Base-by-base conservation (phyloP, 2,888 invertebrate genomes). In the Cerceris ruficornis region DNA sequence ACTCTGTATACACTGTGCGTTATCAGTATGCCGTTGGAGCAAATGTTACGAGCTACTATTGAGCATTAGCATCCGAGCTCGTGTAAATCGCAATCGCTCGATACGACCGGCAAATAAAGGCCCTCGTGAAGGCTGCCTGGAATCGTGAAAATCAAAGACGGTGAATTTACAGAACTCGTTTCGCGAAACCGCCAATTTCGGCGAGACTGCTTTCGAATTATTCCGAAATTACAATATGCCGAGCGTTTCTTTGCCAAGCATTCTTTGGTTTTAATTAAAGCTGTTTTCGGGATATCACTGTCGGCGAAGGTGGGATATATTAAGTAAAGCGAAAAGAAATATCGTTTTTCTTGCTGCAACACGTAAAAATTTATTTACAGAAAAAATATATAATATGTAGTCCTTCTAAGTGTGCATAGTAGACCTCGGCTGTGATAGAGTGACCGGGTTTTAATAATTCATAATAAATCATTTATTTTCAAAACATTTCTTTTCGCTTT, bases 41-140 rank as follows among this genome's bases (percentile, higher is more conserved):
- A 77, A 75, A 73, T 80, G 83, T 85, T 78, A 81, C 77, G 71
- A 66, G 75, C 84, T 80, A 80, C 82, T 73, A 81, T 61, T 73
- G 70, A 60, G 54, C 70, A 64, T 62, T 61, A 72, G 62, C 67
- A 77, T 75, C 68, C 55, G 70, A 43, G 65, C 42, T 64, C 68
- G 43, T 68, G 68, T 69, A 77, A 83, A 77, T 70, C 75, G 65
- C 59, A 43, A 66, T 71, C 49, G 43, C 60, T 67, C 49, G 74
- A 73, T 77, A 70, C 68, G 28, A 28, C 50, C 42, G 61, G 42
- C 70, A 77, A 77, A 77, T 65, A 83, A 79, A 60, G 39, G 64
- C 9, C 39, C 11, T 13, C 17, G 28, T 54, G 68, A 54, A 64
- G 39, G 46, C 59, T 59, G 52, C 43, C 43, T 17, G 6, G 6